Percentiles rank a stretch among this genome's conserved stretches.
phyloP scores from a whole-genome alignment of 2,797 vertebrate genomes.

The Anolis apletophallus region DNA sequence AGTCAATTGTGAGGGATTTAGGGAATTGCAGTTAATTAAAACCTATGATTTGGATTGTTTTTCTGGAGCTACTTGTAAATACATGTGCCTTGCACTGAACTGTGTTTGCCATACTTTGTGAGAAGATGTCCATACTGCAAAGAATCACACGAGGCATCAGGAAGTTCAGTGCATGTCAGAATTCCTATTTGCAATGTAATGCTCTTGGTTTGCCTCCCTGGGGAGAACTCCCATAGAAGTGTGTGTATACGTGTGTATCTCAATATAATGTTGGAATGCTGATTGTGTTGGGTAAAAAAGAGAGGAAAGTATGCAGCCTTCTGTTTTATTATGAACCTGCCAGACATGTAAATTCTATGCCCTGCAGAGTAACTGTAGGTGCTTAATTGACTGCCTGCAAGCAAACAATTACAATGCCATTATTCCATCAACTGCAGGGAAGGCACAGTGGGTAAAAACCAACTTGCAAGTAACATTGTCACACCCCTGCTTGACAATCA shows the following conservation, averaged over 20 bases:
- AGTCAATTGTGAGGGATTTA: too few species aligned
- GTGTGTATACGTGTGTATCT: background rate
- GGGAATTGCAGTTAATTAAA: too few species aligned
- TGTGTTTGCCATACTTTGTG: too few species aligned
- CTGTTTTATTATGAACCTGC: conserved; percentile 71
- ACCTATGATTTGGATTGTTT: too few species aligned
- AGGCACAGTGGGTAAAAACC: conserved; percentile 59
- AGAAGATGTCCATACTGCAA: too few species aligned
- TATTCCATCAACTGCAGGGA: conserved; percentile 64
- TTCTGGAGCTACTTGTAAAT: too few species aligned
- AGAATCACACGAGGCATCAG: too few species aligned
- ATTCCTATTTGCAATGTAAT: too few species aligned
- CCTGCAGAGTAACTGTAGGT: conserved; percentile 72
- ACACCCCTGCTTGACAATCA: conserved; percentile 56
- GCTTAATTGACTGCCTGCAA: conserved; percentile 76
- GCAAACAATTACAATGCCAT: conserved; percentile 70
- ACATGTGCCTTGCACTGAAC: too few species aligned
- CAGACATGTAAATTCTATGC: conserved; percentile 68
- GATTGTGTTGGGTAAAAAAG: background rate
- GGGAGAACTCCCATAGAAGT: background rate
- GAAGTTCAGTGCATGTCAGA: too few species aligned
- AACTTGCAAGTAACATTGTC: conserved; percentile 74
- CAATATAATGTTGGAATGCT: conserved; percentile 21
- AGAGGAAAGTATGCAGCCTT: conserved; percentile 47
- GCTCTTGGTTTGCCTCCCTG: too few species aligned